Evolutionary conservation across 2,797 vertebrate genomes (phyloP), one percentile per base, ranked within the genome.

Genomic region (Pelochelys cantorii): DNA sequence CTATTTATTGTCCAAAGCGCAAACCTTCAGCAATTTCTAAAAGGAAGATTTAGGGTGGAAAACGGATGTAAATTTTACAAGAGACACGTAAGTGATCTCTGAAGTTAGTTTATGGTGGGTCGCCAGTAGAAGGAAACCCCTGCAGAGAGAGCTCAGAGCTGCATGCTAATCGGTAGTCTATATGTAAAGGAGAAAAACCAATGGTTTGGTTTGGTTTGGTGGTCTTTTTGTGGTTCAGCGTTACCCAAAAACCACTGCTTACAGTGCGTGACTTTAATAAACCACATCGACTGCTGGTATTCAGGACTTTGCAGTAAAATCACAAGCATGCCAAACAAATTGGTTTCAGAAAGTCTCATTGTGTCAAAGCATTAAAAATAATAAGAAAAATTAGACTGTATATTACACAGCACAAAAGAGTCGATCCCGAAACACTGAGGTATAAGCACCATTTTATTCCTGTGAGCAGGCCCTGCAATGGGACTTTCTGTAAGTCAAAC

Each of bases 271-370:
- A 42, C 25, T 83, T 65, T 11, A 34, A 79, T 54, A 48, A 1
- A 81, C 55, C 83, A 6, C 48, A 1, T 27, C 56, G 68, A 11
- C 29, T 65, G 23, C 74, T 54, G 54, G 12, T 56, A n/a, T 8
- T 25, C 42, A 68, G 86, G 74, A 10, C 65, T 11, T 34, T 53
- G 87, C 81, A 96, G 90, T 62, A 59, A 53, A 90, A 2, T 55
- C 12, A 2, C 37, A 11, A 0, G 85, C 29, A 85, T 86, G 95
- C 93, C 90, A 93, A 92, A 90, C 3, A 0, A 23, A 15, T 14
- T 0, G 2, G 11, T 52, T 52, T 81, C 59, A 62, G 65, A 71
- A 87, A 18, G 65, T 22, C 78, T 34, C 2, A 0, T 54, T 7
- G 78, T 53, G 80, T 86, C 86, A 37, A 27, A 83, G 22, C 23